Conservation (phyloP, 1,140 invertebrate species). For the Eueides isabella region DNA sequence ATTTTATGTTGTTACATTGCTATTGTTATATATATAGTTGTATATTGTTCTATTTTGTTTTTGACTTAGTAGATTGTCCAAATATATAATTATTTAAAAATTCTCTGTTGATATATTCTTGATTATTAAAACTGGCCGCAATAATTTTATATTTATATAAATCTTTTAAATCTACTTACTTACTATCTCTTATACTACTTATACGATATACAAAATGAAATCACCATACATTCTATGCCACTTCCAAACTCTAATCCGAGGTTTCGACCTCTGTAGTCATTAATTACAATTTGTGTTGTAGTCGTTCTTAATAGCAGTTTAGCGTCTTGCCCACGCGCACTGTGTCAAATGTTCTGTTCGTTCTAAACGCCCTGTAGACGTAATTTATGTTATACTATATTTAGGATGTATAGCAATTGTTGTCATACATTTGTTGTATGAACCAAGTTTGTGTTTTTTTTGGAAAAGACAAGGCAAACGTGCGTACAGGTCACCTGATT, state of each 20-base stretch:
- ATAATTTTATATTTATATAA: too few species aligned
- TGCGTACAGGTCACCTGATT: too few species aligned
- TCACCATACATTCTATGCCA: not conserved
- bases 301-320: conserved; percentile 36
- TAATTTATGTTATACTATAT: not conserved
- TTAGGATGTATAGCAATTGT: too few species aligned
- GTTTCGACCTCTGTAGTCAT: conserved; percentile 45
- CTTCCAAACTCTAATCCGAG: conserved; percentile 13
- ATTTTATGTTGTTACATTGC: not conserved
- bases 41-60: not conserved
- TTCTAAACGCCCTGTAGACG: conserved; percentile 28
- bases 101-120: too few species aligned
- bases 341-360: conserved; percentile 39
- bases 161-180: too few species aligned
- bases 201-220: too few species aligned
- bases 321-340: conserved; percentile 43
- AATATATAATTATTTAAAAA: too few species aligned
- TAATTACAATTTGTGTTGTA: conserved; percentile 53
- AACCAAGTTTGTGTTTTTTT: too few species aligned
- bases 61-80: not conserved
- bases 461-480: too few species aligned
- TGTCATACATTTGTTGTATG: too few species aligned
- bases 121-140: too few species aligned
- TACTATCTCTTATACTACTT: too few species aligned
- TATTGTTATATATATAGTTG: not conserved